Conservation (phyloP, 2,113 vertebrate species). For the Tonatia bakeri region DNA sequence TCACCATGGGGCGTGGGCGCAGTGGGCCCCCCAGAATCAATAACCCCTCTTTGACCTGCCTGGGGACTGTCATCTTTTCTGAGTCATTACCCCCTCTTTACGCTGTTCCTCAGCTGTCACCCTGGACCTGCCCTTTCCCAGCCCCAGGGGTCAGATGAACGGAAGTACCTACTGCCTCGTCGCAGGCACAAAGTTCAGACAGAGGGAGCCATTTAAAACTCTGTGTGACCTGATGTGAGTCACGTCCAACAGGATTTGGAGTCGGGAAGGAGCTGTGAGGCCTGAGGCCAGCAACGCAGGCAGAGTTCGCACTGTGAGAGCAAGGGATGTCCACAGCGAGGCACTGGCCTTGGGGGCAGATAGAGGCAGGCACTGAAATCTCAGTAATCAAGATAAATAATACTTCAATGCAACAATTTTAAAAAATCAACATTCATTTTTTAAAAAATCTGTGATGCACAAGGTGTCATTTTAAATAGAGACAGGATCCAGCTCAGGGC, state of each 20-base stretch:
- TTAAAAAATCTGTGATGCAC: not conserved
- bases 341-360: not conserved
- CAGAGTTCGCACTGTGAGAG: not conserved
- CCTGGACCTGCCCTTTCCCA: not conserved
- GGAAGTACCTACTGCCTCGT: not conserved
- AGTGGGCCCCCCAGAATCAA: not conserved
- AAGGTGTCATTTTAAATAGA: not conserved
- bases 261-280: not conserved
- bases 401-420: not conserved
- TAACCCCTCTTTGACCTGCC: not conserved
- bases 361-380: not conserved
- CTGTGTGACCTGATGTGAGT: fast-evolving
- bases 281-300: fast-evolving
- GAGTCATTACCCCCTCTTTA: not conserved
- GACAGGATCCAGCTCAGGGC: not conserved
- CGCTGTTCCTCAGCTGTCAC: not conserved
- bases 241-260: not conserved
- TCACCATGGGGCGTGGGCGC: not conserved
- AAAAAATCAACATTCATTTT: not conserved
- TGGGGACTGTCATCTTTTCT: not conserved
- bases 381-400: not conserved
- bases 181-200: not conserved
- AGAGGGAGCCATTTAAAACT: not conserved
- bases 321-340: not conserved
- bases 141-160: not conserved